Percentiles rank a stretch among this genome's conserved stretches.
Evolutionary conservation across 37 sponge, comb jelly and placozoan species (phyloP).

Genomic region (Chondrilla cf. caribensis): DNA sequence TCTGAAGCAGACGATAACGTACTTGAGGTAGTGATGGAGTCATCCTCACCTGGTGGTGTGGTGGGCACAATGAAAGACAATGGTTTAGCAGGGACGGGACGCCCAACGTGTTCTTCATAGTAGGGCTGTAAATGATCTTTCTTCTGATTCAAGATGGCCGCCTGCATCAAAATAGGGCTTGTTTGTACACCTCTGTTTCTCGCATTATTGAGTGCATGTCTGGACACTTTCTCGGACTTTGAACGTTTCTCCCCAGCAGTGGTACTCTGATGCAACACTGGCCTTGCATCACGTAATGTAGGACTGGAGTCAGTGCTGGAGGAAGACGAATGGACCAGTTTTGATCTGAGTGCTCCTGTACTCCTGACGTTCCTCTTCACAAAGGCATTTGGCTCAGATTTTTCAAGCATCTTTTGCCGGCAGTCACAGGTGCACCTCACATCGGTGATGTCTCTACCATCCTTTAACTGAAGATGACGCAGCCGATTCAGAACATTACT

Average conservation of each 20-base stretch:
- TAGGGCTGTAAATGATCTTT: not conserved
- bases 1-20: not conserved
- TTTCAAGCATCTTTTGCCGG: not conserved
- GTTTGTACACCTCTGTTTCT: conserved; percentile 8
- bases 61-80: not conserved
- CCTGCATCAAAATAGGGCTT: not conserved
- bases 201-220: not conserved
- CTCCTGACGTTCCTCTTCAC: not conserved
- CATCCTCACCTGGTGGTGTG: not conserved
- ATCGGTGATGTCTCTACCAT: no score
- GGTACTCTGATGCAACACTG: not conserved
- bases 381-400: not conserved
- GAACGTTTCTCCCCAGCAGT: not conserved
- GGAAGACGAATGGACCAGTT: not conserved
- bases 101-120: not conserved
- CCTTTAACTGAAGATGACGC: not conserved
- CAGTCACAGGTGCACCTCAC: not conserved
- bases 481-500: not conserved
- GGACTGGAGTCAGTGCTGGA: no score
- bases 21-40: not conserved
- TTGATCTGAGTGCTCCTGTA: not conserved
- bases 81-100: not conserved
- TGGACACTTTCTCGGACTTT: not conserved
- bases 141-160: not conserved
- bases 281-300: not conserved